Conservation (phyloP, 1,140 invertebrate species). For the Halyomorpha halys region DNA sequence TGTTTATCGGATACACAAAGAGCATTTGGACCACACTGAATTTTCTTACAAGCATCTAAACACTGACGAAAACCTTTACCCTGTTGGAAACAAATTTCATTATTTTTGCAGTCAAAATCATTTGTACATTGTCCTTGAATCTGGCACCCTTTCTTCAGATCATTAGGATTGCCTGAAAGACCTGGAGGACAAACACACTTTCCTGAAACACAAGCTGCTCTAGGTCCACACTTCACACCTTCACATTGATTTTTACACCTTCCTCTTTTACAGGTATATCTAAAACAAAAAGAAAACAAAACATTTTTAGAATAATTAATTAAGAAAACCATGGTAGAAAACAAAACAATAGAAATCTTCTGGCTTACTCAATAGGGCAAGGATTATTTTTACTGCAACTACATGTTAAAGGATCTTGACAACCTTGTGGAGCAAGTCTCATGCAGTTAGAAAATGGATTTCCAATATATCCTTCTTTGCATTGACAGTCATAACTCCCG, state of each 20-base stretch:
- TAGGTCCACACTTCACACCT: conserved; percentile 62
- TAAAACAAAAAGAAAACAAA: conserved; percentile 28
- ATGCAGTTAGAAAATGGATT: conserved; percentile 75
- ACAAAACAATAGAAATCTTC: conserved; percentile 1
- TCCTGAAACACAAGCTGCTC: conserved; percentile 67
- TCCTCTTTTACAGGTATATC: conserved; percentile 54
- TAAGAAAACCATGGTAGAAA: conserved; percentile 7
- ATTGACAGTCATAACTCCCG: conserved; percentile 78
- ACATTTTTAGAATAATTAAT: conserved; percentile 2
- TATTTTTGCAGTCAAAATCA: conserved; percentile 65
- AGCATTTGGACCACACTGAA: conserved; percentile 83
- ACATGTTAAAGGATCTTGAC: conserved; percentile 55
- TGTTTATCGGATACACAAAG: conserved; percentile 72
- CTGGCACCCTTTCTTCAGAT: conserved; percentile 55
- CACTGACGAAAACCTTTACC: conserved; percentile 65
- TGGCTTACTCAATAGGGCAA: conserved; percentile 53
- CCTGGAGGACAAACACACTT: conserved; percentile 68
- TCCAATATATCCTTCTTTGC: conserved; percentile 65
- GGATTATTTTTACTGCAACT: conserved; percentile 53
- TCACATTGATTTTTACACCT: conserved; percentile 64
- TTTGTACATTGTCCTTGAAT: conserved; percentile 60
- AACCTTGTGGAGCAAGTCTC: conserved; percentile 51
- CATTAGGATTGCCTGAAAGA: conserved; percentile 63
- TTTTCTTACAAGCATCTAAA: conserved; percentile 72
- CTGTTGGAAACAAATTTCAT: conserved; percentile 77